Percentiles rank a stretch among this genome's conserved stretches.
Conservation (phyloP, 1,140 invertebrate species). For the Aphelenchoides fujianensis region DNA sequence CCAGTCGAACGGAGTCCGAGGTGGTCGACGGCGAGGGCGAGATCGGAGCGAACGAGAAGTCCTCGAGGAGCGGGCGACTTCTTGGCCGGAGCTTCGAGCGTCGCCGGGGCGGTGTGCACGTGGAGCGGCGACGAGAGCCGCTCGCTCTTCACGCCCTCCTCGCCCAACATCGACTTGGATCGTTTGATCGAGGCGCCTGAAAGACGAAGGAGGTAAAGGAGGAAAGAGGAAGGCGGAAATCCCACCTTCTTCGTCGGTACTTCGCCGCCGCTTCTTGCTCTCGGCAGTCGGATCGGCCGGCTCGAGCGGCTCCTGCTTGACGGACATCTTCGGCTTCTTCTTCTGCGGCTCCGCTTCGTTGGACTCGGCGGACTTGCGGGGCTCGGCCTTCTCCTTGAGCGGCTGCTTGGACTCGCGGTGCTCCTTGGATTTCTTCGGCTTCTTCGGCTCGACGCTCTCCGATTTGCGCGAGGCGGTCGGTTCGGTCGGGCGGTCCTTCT, state of each 20-base stretch:
- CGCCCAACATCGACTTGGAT: background rate
- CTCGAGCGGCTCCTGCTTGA: background rate
- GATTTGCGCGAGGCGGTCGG: too few species aligned
- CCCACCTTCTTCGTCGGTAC: background rate
- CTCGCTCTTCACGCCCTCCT: background rate
- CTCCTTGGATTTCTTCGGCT: background rate
- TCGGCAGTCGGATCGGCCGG: background rate
- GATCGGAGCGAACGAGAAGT: conserved; percentile 9
- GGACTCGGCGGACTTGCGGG: background rate
- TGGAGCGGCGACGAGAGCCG: background rate
- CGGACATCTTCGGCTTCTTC: conserved; percentile 4
- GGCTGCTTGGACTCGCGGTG: background rate
- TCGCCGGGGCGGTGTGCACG: background rate
- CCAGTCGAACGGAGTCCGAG: conserved; percentile 13
- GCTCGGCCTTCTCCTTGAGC: background rate
- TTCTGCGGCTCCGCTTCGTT: background rate
- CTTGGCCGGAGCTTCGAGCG: too few species aligned
- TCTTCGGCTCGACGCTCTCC: background rate
- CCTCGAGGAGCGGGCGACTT: background rate
- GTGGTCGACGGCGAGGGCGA: conserved; percentile 15
- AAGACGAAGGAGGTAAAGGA: background rate
- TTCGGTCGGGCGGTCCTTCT: too few species aligned
- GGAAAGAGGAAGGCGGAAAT: too few species aligned
- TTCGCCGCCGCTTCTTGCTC: background rate
- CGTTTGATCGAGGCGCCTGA: background rate